Base-by-base conservation (phyloP, 2,797 vertebrate species). In the Protonibea diacanthus region DNA sequence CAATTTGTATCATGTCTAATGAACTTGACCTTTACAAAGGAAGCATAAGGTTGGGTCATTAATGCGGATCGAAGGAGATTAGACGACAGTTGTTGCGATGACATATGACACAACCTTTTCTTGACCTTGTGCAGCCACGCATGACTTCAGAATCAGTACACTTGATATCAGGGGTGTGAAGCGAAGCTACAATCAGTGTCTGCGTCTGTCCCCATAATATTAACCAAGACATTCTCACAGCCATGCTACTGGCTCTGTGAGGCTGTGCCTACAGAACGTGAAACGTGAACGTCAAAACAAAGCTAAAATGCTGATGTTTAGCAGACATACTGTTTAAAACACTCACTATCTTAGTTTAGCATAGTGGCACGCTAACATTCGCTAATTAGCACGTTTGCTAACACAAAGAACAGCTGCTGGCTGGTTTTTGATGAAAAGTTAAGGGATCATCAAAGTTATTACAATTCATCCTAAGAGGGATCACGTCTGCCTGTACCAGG, bases 21-120 rank as follows among this genome's bases (percentile, higher is more conserved):
- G 61, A 87, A 68, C 61, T 53, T 82, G 86, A 89, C 81, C 78
- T 88, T 82, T 87, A 55, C 45, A 73, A 42, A 61, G 3, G 6
- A 59, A 80, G 75, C 75, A 67, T 64, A 71, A 56, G 64, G 57
- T 75, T 65, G 74, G 56, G 67, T 76, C 68, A 69, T 77, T 86
- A 85, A 72, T 17, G 20, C 69, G 69, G 78, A 82, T 86, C 80
- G 82, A 68, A 84, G 67, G 69, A 71, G 65, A 87, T 86, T 64
- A 66, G 79, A 81, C 20, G 67, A 69, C 67, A 57, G 73, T 65
- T 3, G 44, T 49, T 79, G 73, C 72, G 66, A 69, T 82, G 82
- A 83, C 83, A 80, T 77, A 59, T 83, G 85, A 88, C 71, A 73
- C 58, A 81, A 86, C 73, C 82, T 87, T 84, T 76, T 79, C 53